Percentiles rank a stretch among this genome's conserved stretches.
phyloP scores from a whole-genome alignment of 2,888 invertebrate genomes.

The Pyrrhopygopsis socrates region DNA sequence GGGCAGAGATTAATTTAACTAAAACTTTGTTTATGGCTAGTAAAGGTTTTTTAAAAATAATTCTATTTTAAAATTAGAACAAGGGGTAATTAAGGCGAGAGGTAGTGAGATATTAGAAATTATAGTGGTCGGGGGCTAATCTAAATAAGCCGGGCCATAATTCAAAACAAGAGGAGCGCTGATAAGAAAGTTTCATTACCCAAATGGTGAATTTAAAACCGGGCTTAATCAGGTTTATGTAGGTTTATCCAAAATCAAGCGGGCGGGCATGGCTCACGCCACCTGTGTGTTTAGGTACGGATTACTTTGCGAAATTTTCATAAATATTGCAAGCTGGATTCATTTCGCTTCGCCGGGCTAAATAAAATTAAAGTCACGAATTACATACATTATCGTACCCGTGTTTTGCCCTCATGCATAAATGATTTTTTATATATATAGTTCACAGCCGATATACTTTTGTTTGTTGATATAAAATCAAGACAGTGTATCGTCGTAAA shows the following conservation, averaged over 20 bases:
- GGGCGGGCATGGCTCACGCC: conserved; percentile 86
- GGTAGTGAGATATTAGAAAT: conserved; percentile 87
- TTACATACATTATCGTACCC: conserved; percentile 69
- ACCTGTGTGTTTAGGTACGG: conserved; percentile 94
- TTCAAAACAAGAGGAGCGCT: conserved; percentile 93
- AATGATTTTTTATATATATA: too few relatives aligned
- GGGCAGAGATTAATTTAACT: conserved; percentile 4
- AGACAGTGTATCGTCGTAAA: too few relatives aligned
- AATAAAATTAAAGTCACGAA: conserved; percentile 77
- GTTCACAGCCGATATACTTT: conserved; percentile 20
- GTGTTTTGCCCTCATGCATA: conserved; percentile 17
- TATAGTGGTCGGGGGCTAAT: conserved; percentile 86
- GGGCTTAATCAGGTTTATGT: conserved; percentile 93
- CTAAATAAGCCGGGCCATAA: conserved; percentile 92
- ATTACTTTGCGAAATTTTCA: conserved; percentile 93
- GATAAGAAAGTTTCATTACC: conserved; percentile 95
- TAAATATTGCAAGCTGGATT: conserved; percentile 92
- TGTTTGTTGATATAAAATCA: too few relatives aligned
- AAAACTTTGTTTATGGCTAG: conserved; percentile 20
- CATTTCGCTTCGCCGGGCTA: conserved; percentile 88
- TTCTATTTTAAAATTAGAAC: conserved; percentile 80
- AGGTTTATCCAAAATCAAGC: conserved; percentile 90
- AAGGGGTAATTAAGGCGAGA: conserved; percentile 85
- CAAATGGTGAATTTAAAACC: conserved; percentile 94
- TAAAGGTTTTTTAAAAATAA: conserved; percentile 21